Conservation (phyloP, 1,140 invertebrate genomes). For the Tetraneura akinire region DNA sequence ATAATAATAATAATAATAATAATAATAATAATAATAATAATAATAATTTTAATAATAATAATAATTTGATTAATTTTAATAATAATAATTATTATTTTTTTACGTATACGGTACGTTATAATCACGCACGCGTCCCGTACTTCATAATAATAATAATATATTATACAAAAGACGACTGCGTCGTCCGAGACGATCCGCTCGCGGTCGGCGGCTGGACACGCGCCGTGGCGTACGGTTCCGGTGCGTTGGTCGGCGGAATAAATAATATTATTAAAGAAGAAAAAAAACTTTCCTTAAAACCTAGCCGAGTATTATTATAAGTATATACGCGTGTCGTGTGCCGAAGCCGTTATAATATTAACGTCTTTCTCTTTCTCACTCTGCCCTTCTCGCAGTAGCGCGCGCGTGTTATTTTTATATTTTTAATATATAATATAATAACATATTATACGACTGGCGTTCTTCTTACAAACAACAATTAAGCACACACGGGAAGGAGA, state of each 20-base stretch:
- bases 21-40: too few species aligned
- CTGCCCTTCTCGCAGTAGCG: too few species aligned
- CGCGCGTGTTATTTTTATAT: neutral
- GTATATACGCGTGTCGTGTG: constrained; percentile 44
- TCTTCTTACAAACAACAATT: constrained; percentile 44
- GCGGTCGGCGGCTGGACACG: constrained; percentile 23
- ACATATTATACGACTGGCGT: neutral
- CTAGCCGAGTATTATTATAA: too few species aligned
- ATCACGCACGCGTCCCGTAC: too few species aligned
- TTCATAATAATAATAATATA: too few species aligned
- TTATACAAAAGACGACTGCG: neutral
- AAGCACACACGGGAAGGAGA: neutral
- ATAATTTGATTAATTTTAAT: too few species aligned
- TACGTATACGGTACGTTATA: neutral
- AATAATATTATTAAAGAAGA: too few species aligned
- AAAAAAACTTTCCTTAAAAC: constrained; percentile 44
- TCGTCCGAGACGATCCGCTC: constrained; percentile 14
- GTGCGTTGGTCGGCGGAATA: constrained; percentile 32
- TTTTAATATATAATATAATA: neutral
- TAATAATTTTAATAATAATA: too few species aligned
- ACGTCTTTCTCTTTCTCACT: neutral
- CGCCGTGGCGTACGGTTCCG: constrained; percentile 45
- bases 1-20: too few species aligned
- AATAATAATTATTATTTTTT: too few species aligned
- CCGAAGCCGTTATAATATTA: neutral